These are phyloP conservation scores for Machaerirhynchus nigripectus DNA, from an alignment of 2,113 vertebrate genomes.

Conservation along the genomic window DNA sequence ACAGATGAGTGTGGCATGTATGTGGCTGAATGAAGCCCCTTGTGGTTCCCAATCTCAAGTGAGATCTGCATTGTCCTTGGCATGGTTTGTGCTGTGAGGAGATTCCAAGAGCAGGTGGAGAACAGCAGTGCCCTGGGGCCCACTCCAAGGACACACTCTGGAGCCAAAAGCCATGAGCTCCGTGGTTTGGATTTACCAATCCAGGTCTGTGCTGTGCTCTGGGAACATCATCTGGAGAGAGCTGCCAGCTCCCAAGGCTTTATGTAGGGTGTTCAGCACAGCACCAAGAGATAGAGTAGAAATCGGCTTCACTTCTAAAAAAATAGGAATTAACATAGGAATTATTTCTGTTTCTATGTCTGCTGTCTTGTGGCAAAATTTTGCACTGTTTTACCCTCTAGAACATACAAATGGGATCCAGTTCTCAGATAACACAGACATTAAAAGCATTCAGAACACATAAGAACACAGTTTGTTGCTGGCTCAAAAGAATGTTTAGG, in stretches of 20 bases:
- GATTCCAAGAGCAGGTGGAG: neutral
- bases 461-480: neutral
- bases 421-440: neutral
- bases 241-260: neutral
- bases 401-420: neutral
- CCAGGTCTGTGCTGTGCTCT: accelerated
- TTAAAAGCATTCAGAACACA: neutral
- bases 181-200: neutral
- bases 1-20: neutral
- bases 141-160: accelerated
- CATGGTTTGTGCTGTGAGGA: neutral
- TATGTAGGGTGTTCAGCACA: neutral
- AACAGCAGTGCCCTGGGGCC: neutral
- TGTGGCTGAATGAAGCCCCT: neutral
- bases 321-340: neutral
- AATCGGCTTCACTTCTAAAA: neutral
- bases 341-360: neutral
- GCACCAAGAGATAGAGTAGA: neutral
- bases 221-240: neutral
- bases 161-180: accelerated
- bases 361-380: neutral
- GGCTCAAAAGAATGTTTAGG: neutral
- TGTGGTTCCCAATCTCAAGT: neutral
- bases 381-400: neutral
- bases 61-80: neutral